Percentiles rank a stretch among this genome's conserved stretches.
Conservation (phyloP, 2,888 invertebrate genomes). For the Plagodis dolabraria region DNA sequence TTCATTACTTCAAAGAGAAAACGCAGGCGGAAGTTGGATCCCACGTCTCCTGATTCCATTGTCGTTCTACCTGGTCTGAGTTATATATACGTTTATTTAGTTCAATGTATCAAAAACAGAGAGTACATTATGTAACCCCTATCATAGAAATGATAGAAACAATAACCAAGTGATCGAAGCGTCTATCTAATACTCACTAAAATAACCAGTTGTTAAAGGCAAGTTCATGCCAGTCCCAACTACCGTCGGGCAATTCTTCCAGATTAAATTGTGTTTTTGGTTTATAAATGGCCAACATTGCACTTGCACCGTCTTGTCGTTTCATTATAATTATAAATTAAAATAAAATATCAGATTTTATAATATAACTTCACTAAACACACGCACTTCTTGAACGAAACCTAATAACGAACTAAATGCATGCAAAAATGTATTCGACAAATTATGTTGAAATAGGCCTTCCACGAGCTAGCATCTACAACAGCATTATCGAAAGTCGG, state of each 20-base stretch:
- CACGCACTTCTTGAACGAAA: neutral
- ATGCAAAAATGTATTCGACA: neutral
- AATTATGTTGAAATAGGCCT: slow-evolving; percentile 8
- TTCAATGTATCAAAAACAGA: no score
- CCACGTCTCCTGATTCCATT: no score
- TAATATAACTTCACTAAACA: neutral
- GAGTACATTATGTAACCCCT: no score
- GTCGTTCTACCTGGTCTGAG: no score
- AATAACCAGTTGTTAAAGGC: neutral
- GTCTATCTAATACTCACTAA: slow-evolving; percentile 1
- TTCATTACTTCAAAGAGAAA: no score
- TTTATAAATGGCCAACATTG: slow-evolving; percentile 14
- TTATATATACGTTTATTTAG: no score
- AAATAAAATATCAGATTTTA: no score
- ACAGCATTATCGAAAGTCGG: slow-evolving; percentile 20
- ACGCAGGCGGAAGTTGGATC: no score
- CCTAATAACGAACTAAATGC: neutral
- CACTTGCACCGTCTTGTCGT: neutral
- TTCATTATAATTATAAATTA: no score
- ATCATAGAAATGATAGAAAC: no score
- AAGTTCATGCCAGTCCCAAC: slow-evolving; percentile 17
- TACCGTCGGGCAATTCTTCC: slow-evolving; percentile 11
- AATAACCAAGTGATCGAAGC: no score
- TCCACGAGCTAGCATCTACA: slow-evolving; percentile 8
- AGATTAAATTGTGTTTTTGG: slow-evolving; percentile 13